Evolutionary conservation across 2,888 invertebrate species (phyloP).

Genomic region (Busseola fusca): DNA sequence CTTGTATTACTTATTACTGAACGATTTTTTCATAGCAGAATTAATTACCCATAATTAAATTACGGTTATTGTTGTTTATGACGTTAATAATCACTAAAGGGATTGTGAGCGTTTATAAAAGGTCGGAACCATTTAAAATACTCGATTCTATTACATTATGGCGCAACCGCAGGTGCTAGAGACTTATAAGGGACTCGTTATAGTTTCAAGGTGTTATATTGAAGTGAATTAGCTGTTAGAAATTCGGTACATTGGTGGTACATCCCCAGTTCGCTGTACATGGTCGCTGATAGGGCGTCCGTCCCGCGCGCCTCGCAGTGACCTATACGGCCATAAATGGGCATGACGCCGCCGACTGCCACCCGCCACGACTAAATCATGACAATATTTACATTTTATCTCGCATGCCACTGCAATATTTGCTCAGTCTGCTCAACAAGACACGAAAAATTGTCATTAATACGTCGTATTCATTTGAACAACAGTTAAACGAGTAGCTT

Average conservation of each 20-base stretch:
- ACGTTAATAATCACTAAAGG: slow-evolving; percentile 12
- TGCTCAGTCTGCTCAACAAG: slow-evolving; percentile 60
- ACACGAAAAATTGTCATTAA: slow-evolving; percentile 43
- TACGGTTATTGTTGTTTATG: slow-evolving; percentile 11
- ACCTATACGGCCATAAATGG: slow-evolving; percentile 82
- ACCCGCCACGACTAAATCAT: slow-evolving; percentile 77
- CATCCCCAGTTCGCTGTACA: slow-evolving; percentile 70
- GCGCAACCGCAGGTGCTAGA: slow-evolving; percentile 11
- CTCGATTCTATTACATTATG: slow-evolving; percentile 1
- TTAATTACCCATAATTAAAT: slow-evolving; percentile 17
- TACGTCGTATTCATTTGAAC: slow-evolving; percentile 41
- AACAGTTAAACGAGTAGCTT: slow-evolving; percentile 49
- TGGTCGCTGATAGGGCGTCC: slow-evolving; percentile 70
- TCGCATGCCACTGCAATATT: slow-evolving; percentile 71
- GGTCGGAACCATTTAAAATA: slow-evolving; percentile 6
- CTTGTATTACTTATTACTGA: slow-evolving; percentile 26
- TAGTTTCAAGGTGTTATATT: slow-evolving; percentile 12
- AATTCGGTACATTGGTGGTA: slow-evolving; percentile 56
- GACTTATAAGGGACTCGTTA: slow-evolving; percentile 7
- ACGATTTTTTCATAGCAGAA: slow-evolving; percentile 20
- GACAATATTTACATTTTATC: slow-evolving; percentile 79
- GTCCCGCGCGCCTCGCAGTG: slow-evolving; percentile 68
- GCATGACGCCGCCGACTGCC: slow-evolving; percentile 75
- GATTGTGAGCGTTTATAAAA: slow-evolving; percentile 10
- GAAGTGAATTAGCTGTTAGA: slow-evolving; percentile 18